A percentile compares a stretch with the other conserved stretches of the same genome.
Conservation (phyloP, 2,888 invertebrate species). For the Caenorhabditis angaria region DNA sequence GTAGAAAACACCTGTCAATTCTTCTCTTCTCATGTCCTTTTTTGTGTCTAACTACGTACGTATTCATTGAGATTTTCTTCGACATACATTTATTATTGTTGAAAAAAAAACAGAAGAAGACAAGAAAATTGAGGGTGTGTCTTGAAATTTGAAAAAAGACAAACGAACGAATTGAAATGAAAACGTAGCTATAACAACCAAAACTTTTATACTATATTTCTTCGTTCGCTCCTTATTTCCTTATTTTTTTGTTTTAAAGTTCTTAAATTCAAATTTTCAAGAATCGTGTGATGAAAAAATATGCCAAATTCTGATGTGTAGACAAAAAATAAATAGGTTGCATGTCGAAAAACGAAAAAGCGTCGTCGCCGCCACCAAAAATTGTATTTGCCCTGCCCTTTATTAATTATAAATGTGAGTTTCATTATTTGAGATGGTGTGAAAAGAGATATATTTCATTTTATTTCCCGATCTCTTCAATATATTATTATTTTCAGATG, state of each 20-base stretch:
- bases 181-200: conserved; percentile 1
- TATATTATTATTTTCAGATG: neutral
- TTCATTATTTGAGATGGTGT: neutral
- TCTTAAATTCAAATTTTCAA: neutral
- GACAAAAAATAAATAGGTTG: neutral
- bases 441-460: neutral
- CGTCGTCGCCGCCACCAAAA: neutral
- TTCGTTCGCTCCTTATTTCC: too few species aligned
- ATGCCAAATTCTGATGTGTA: neutral
- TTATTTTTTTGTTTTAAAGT: too few species aligned
- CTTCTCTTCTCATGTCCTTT: conserved; percentile 4
- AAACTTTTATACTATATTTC: neutral
- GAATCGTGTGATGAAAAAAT: neutral
- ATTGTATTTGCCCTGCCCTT: neutral
- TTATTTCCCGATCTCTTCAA: neutral
- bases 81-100: conserved; percentile 1
- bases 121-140: conserved; percentile 2
- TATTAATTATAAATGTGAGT: conserved; percentile 4
- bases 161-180: neutral
- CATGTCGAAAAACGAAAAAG: neutral
- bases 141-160: conserved; percentile 4
- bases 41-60: neutral
- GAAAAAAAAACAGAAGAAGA: neutral
- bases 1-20: conserved; percentile 4
- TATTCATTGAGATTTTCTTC: conserved; percentile 1